A percentile compares a stretch with the other conserved stretches of the same genome.
phyloP scores from a whole-genome alignment of 2,113 vertebrate genomes.

The Hiodon alosoides region DNA sequence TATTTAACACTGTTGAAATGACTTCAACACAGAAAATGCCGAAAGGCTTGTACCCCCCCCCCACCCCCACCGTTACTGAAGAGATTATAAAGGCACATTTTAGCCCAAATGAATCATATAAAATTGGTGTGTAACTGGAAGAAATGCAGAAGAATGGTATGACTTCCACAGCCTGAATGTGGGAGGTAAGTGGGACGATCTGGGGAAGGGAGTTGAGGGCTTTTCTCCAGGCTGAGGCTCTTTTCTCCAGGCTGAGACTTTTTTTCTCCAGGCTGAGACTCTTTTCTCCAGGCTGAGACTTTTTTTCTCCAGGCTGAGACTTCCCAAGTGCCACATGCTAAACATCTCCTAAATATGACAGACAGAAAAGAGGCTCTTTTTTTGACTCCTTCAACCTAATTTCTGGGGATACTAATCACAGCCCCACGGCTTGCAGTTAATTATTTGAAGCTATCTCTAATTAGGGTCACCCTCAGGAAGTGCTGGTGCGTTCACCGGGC shows the following conservation, averaged over 20 bases:
- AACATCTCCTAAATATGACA: background rate
- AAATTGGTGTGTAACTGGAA: background rate
- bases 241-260: too few species aligned
- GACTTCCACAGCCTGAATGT: background rate
- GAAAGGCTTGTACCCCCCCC: background rate
- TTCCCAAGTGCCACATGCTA: background rate
- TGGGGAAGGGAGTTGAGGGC: background rate
- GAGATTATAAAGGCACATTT: background rate
- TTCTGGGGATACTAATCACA: conserved; percentile 30
- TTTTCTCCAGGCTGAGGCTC: too few species aligned
- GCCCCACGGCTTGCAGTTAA: conserved; percentile 40
- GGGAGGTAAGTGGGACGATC: conserved; percentile 1
- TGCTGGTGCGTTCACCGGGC: conserved; percentile 17
- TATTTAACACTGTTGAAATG: too few species aligned
- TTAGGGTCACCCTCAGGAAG: conserved; percentile 46
- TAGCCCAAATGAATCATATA: background rate
- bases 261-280: too few species aligned
- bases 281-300: too few species aligned
- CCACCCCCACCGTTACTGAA: background rate
- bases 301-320: too few species aligned
- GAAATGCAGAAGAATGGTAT: background rate
- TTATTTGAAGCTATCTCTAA: conserved; percentile 46
- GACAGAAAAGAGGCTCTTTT: background rate
- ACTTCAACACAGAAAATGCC: too few species aligned
- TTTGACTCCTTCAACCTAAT: conserved; percentile 27